Evolutionary conservation across 2,797 vertebrate genomes (phyloP), one percentile per base, ranked within the genome.

Genomic region (Passerculus sandwichensis): DNA sequence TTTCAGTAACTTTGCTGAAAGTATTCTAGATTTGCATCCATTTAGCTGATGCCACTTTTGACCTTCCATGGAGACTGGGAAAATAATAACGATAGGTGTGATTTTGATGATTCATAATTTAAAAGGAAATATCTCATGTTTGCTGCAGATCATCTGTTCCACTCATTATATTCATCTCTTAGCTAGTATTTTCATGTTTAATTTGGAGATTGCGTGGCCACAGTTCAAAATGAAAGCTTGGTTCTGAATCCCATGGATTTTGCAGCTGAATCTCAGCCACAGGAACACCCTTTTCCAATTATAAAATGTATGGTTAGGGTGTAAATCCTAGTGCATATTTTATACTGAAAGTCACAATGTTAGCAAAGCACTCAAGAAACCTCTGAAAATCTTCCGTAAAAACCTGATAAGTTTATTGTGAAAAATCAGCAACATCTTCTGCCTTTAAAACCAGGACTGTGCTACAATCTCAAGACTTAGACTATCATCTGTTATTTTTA

Each of bases 101-200:
- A 94, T 96, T 96, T 95, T 91, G 88, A 93, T 96, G 54, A 89
- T 91, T 93, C 92, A 93, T 82, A 92, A 96, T 96, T 96, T 89
- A 95, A 93, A 86, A 96, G 94, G 76, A 95, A 96, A 59, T 77
- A 82, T 95, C 91, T 96, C 92, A 70, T 81, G 88, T 96, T 97
- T 96, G 94, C 94, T 94, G 94, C 94, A 85, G 96, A 97, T 97
- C 97, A 97, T 97, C 97, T 97, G 95, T 96, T 96, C 94, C 90
- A 92, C 95, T 96, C 96, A 94, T 97, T 97, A 97, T 91, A 94
- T 84, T 96, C 83, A 57, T 87, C 96, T 95, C 87, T 94, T 95
- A 94, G 83, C 95, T 93, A 91, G 96, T 78, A 94, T 94, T 96
- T 96, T 97, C 21, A 11, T 93, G 91, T 96, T 97, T 97, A 96